phyloP scores from a whole-genome alignment of 2,113 vertebrate species.

The Dendropsophus ebraccatus region DNA sequence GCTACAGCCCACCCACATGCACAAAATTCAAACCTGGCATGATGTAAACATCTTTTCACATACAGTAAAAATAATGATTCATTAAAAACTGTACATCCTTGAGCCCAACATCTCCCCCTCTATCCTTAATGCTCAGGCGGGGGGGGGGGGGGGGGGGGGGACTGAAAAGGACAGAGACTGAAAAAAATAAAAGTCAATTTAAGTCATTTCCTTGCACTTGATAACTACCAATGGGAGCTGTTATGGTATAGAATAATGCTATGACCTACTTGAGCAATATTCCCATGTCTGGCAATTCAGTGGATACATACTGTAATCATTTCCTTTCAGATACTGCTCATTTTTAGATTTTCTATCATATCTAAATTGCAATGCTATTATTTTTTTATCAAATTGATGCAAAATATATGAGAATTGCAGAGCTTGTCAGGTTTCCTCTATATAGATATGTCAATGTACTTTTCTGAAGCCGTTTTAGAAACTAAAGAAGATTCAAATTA shows the following conservation, averaged over 20 bases:
- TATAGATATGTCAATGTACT: neutral
- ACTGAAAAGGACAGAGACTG: too few relatives aligned
- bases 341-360: slow-evolving; percentile 5
- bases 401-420: slow-evolving; percentile 35
- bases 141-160: too few relatives aligned
- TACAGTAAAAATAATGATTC: too few relatives aligned
- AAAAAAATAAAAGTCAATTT: too few relatives aligned
- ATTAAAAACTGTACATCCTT: too few relatives aligned
- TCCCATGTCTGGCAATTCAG: slow-evolving; percentile 5
- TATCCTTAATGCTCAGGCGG: too few relatives aligned
- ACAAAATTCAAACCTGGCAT: too few relatives aligned
- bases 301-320: slow-evolving; percentile 26
- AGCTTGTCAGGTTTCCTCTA: neutral
- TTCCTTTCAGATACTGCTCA: neutral
- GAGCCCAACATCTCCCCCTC: too few relatives aligned
- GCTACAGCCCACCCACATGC: too few relatives aligned
- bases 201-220: neutral
- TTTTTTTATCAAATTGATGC: slow-evolving; percentile 29
- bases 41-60: too few relatives aligned
- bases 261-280: slow-evolving; percentile 24
- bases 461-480: too few relatives aligned
- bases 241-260: neutral
- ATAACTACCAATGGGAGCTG: neutral
- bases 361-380: slow-evolving; percentile 18
- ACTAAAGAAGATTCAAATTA: too few relatives aligned